Evolutionary conservation across 1,140 invertebrate genomes (phyloP).

Genomic region (Drosophila pallidifrons): DNA sequence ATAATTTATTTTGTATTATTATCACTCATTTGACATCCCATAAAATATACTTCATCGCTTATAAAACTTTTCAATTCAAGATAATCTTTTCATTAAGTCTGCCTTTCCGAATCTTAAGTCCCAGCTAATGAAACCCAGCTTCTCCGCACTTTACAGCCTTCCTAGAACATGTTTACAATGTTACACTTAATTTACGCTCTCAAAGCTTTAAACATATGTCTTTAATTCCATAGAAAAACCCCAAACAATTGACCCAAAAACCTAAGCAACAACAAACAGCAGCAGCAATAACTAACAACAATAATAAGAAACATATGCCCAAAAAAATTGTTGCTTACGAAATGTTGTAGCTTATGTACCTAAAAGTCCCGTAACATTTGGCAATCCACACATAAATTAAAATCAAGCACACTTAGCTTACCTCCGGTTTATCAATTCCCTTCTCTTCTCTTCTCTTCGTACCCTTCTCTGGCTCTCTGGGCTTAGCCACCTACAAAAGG

Average conservation of each 20-base stretch:
- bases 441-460: not conserved
- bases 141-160: not conserved
- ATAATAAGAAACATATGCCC: slow-evolving; percentile 38
- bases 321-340: slow-evolving; percentile 42
- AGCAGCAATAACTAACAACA: not conserved
- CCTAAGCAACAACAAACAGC: not conserved
- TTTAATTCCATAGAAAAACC: slow-evolving; percentile 17
- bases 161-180: slow-evolving; percentile 9
- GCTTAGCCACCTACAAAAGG: slow-evolving; percentile 31
- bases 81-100: not conserved
- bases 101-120: not conserved
- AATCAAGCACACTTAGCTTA: slow-evolving; percentile 38
- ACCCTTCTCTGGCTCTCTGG: not conserved
- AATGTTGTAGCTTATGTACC: slow-evolving; percentile 33
- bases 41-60: no score
- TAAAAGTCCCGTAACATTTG: slow-evolving; percentile 59
- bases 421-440: slow-evolving; percentile 6
- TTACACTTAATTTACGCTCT: not conserved
- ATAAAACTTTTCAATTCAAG: not conserved
- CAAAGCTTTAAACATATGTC: slow-evolving; percentile 8
- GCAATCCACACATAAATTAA: slow-evolving; percentile 72
- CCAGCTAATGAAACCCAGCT: not conserved
- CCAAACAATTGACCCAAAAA: slow-evolving; percentile 28
- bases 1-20: no score
- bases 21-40: no score